phyloP scores from a whole-genome alignment of 2,888 invertebrate species.

The Pristionchus mayeri region DNA sequence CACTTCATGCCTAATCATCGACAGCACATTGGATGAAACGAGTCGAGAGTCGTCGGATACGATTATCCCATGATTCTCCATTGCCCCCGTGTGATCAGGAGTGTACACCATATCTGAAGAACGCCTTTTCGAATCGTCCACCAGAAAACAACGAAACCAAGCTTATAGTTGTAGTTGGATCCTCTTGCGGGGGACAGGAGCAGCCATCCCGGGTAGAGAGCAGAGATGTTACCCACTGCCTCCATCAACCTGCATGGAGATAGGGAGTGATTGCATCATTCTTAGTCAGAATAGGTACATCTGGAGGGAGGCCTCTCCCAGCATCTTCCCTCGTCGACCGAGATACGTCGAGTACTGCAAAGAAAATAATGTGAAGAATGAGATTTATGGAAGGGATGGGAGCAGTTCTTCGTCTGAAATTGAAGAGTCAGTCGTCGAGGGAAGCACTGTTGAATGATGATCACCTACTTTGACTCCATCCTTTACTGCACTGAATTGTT shows the following conservation, averaged over 20 bases:
- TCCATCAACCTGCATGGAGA: not conserved
- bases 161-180: not conserved
- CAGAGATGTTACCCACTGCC: not conserved
- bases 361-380: not conserved
- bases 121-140: conserved; percentile 3
- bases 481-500: not conserved
- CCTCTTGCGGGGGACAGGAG: not conserved
- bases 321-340: not conserved
- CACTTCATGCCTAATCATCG: not conserved
- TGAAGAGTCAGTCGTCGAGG: too few species aligned
- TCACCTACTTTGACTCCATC: not conserved
- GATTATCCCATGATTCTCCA: conserved; percentile 10
- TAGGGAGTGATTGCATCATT: too few species aligned
- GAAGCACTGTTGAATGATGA: too few species aligned
- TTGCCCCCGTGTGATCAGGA: not conserved
- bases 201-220: not conserved
- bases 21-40: not conserved
- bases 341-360: not conserved
- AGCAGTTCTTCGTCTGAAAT: too few species aligned
- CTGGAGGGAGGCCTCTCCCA: not conserved
- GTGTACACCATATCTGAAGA: conserved; percentile 7
- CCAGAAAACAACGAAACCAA: conserved; percentile 17
- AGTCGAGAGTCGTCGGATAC: not conserved
- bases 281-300: too few species aligned
- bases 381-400: not conserved